Percentiles rank a stretch among this genome's conserved stretches.
Evolutionary conservation across 2,888 invertebrate species (phyloP).

Genomic region (Lasioglossum leucozonium): DNA sequence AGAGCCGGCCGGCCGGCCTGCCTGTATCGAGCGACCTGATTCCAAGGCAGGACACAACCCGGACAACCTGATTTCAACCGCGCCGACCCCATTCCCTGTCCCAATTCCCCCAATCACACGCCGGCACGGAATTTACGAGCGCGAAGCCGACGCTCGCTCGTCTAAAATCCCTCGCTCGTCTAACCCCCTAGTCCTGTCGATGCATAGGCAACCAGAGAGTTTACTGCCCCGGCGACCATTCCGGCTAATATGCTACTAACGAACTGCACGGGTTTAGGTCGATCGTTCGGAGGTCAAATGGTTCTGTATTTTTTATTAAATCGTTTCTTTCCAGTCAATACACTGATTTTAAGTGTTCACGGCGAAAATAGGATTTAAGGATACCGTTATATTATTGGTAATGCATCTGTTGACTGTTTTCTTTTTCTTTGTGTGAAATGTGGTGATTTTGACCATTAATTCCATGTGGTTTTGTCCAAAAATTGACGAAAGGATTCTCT

Average conservation of each 20-base stretch:
- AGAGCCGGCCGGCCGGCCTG: conserved; percentile 73
- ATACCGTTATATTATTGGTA: too few relatives aligned
- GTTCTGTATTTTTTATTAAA: too few relatives aligned
- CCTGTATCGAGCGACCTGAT: conserved; percentile 82
- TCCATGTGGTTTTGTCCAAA: too few relatives aligned
- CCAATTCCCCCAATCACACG: conserved; percentile 60
- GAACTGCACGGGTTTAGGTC: too few relatives aligned
- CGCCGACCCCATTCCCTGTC: conserved; percentile 66
- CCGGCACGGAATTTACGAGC: conserved; percentile 29
- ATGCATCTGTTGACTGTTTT: too few relatives aligned
- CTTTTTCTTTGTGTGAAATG: too few relatives aligned
- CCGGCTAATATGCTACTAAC: not conserved
- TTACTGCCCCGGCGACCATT: not conserved
- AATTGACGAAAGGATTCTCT: too few relatives aligned
- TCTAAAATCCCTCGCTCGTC: not conserved
- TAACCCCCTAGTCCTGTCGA: not conserved
- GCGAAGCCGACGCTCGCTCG: not conserved
- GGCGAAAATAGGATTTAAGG: too few relatives aligned
- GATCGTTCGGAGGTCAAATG: too few relatives aligned
- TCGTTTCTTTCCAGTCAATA: too few relatives aligned
- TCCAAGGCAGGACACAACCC: conserved; percentile 76
- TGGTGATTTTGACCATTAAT: too few relatives aligned
- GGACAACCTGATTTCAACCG: conserved; percentile 76
- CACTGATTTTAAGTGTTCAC: too few relatives aligned
- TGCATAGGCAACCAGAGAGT: not conserved